phyloP scores from a whole-genome alignment of 2,113 vertebrate species.

The Tetrao urogallus region DNA sequence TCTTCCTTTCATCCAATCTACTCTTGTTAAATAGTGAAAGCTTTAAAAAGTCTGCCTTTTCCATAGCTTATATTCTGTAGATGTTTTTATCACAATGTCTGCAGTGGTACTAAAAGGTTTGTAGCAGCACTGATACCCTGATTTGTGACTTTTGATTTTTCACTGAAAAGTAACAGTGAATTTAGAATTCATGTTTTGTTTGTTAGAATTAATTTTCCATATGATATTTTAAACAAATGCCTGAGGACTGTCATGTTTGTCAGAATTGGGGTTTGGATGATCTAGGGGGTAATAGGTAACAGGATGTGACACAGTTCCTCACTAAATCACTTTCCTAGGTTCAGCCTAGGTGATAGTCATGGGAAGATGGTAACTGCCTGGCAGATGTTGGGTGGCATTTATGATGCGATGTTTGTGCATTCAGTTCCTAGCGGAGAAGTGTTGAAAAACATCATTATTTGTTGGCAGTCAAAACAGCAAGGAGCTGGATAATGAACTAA shows the following conservation, averaged over 20 bases:
- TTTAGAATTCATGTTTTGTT: neutral
- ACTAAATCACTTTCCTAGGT: slow-evolving; percentile 56
- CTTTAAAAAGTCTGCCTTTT: neutral
- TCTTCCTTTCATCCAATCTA: too few relatives aligned
- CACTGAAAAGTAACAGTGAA: neutral
- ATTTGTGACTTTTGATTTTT: neutral
- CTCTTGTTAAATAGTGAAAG: neutral
- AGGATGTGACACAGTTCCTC: slow-evolving; percentile 20
- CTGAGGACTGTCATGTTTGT: neutral
- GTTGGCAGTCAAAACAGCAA: slow-evolving; percentile 68
- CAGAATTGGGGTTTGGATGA: neutral
- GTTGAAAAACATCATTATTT: slow-evolving; percentile 72
- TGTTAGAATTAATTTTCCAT: slow-evolving; percentile 4
- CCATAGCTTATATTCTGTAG: neutral
- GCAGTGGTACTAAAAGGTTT: neutral
- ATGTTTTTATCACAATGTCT: neutral
- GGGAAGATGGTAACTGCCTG: slow-evolving; percentile 59
- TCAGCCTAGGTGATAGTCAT: slow-evolving; percentile 53
- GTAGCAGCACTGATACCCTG: neutral
- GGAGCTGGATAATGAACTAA: slow-evolving; percentile 61
- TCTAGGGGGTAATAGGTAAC: neutral
- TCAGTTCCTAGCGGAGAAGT: slow-evolving; percentile 65
- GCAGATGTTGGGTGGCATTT: slow-evolving; percentile 71
- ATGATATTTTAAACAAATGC: neutral
- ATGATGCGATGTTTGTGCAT: slow-evolving; percentile 67